These are phyloP conservation scores for Drosophila quadrilineata DNA, from an alignment of 1,140 invertebrate species.

Conservation along the genomic window DNA sequence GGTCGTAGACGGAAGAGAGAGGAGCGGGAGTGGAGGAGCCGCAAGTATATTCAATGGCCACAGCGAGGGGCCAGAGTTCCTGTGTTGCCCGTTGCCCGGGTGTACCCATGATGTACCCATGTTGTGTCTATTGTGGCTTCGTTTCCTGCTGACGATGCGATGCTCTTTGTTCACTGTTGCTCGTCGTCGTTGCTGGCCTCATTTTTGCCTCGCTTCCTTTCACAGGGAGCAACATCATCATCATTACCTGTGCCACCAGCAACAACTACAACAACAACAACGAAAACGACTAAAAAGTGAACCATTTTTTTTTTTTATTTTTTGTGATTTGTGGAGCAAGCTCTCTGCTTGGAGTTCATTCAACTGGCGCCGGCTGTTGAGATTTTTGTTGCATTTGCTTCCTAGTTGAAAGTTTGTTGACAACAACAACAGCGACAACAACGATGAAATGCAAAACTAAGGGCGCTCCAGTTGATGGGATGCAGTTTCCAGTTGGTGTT, in stretches of 20 bases:
- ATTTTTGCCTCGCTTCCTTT: conserved; percentile 61
- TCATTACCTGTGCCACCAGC: conserved; percentile 63
- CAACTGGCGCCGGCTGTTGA: conserved; percentile 70
- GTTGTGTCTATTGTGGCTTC: conserved; percentile 1
- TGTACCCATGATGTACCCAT: conserved; percentile 11
- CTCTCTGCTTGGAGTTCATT: conserved; percentile 66
- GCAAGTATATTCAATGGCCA: too few relatives aligned
- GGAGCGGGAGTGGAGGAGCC: too few relatives aligned
- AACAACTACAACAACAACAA: conserved; percentile 31
- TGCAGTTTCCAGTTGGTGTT: conserved; percentile 62
- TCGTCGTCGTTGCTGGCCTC: too few relatives aligned
- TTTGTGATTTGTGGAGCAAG: conserved; percentile 29
- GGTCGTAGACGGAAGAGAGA: background rate
- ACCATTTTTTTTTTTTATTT: too few relatives aligned
- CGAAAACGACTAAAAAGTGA: conserved; percentile 37
- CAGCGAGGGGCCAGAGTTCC: conserved; percentile 15
- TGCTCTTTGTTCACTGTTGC: background rate
- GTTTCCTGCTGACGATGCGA: background rate
- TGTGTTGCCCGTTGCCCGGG: conserved; percentile 30
- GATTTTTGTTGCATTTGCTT: conserved; percentile 35
- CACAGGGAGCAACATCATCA: conserved; percentile 68
- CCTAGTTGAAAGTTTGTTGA: conserved; percentile 59
- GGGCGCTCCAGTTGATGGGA: conserved; percentile 71
- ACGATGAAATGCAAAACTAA: conserved; percentile 44
- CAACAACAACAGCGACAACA: conserved; percentile 39